Percentiles rank a stretch among this genome's conserved stretches.
Evolutionary conservation across 2,888 invertebrate species (phyloP).

Genomic region (Serrognathus titanus): DNA sequence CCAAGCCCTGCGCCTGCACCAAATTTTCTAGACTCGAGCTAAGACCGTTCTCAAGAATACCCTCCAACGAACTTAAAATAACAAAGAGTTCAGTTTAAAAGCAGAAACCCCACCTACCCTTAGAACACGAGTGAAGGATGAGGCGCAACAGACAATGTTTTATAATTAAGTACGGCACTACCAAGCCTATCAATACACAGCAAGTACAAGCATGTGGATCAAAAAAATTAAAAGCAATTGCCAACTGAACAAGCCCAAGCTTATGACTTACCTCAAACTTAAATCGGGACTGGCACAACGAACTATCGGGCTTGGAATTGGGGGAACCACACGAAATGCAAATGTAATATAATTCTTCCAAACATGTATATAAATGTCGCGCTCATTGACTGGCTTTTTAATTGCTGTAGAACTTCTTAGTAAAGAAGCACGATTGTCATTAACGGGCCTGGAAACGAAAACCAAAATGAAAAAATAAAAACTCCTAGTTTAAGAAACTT

Average conservation of each 20-base stretch:
- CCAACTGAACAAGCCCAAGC: background rate
- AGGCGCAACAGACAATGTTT: too few relatives aligned
- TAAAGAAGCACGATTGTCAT: slow-evolving; percentile 93
- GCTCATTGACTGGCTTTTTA: slow-evolving; percentile 87
- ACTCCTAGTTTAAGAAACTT: slow-evolving; percentile 47
- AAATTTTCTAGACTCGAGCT: slow-evolving; percentile 56
- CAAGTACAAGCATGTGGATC: background rate
- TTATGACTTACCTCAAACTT: slow-evolving; percentile 70
- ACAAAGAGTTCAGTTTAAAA: slow-evolving; percentile 9
- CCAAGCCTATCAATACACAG: background rate
- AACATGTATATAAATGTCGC: slow-evolving; percentile 92
- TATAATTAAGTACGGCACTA: background rate
- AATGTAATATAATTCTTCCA: slow-evolving; percentile 98
- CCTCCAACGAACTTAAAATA: slow-evolving; percentile 33
- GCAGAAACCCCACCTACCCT: background rate
- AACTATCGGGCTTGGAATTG: slow-evolving; percentile 80
- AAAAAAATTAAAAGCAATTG: background rate
- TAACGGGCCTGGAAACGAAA: slow-evolving; percentile 70
- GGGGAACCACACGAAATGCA: slow-evolving; percentile 94
- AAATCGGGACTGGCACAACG: slow-evolving; percentile 92
- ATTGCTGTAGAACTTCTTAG: slow-evolving; percentile 83
- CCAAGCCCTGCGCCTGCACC: slow-evolving; percentile 56
- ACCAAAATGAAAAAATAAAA: slow-evolving; percentile 1
- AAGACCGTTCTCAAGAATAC: slow-evolving; percentile 41
- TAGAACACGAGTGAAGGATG: background rate